phyloP scores from a whole-genome alignment of 2,113 vertebrate genomes.

The Cavia porcellus region DNA sequence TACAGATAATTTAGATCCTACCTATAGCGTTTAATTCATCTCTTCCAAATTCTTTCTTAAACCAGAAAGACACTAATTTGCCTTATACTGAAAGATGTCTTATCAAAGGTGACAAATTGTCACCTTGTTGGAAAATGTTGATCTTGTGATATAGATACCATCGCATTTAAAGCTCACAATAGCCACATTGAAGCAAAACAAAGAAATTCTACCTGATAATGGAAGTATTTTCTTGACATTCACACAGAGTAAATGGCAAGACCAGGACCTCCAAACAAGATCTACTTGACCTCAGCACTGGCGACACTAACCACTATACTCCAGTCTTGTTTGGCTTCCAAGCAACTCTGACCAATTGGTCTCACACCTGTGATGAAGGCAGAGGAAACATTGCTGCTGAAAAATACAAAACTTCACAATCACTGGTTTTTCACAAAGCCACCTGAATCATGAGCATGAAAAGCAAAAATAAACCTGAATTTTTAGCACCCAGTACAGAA shows the following conservation, averaged over 20 bases:
- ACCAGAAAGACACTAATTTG: background rate
- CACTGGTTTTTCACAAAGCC: background rate
- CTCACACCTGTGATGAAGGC: background rate
- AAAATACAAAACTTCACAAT: constrained; percentile 43
- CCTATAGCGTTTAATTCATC: background rate
- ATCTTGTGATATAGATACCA: background rate
- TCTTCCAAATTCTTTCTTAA: constrained; percentile 61
- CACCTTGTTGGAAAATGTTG: background rate
- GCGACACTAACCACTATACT: background rate
- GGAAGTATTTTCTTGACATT: background rate
- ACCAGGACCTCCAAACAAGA: background rate
- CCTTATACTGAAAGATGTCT: background rate
- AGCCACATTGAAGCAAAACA: constrained; percentile 47
- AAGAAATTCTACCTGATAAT: background rate
- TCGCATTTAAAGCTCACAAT: background rate
- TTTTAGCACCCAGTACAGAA: background rate
- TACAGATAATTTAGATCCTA: too few relatives aligned
- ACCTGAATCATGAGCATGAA: background rate
- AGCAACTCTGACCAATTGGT: background rate
- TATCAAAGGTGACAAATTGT: background rate
- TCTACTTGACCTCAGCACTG: background rate
- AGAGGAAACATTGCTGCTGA: background rate
- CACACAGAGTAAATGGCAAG: constrained; percentile 15
- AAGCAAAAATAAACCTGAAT: background rate
- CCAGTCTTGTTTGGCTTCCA: fast-evolving